Evolutionary conservation across 2,888 invertebrate genomes (phyloP).

Genomic region (Drosophila pseudotakahashii): DNA sequence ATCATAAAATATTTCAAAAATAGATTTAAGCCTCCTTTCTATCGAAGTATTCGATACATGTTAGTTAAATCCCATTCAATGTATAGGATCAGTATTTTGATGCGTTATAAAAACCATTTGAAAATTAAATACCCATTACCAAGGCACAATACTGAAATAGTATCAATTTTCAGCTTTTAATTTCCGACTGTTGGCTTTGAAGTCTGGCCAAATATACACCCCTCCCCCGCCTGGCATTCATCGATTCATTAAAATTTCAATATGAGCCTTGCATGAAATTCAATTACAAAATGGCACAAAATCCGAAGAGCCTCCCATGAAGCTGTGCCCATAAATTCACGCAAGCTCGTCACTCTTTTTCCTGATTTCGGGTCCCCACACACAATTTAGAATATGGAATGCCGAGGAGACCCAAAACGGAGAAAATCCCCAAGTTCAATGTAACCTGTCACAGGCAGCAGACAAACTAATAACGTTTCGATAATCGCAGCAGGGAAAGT

Average conservation of each 20-base stretch:
- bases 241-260: slow-evolving; percentile 38
- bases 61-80: too few species aligned
- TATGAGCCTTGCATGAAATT: slow-evolving; percentile 34
- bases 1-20: too few species aligned
- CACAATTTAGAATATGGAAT: slow-evolving; percentile 28
- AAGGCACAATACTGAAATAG: not conserved
- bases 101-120: too few species aligned
- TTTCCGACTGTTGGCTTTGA: slow-evolving; percentile 29
- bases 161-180: slow-evolving; percentile 13
- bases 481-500: slow-evolving; percentile 53
- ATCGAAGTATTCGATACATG: too few species aligned
- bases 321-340: slow-evolving; percentile 24
- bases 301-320: slow-evolving; percentile 4
- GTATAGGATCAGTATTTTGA: too few species aligned
- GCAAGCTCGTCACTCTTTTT: slow-evolving; percentile 19
- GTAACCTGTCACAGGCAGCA: slow-evolving; percentile 67
- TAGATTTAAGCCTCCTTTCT: too few species aligned
- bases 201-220: slow-evolving; percentile 3
- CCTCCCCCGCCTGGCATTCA: not conserved
- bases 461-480: slow-evolving; percentile 67
- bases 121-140: not conserved
- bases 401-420: slow-evolving; percentile 23
- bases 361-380: not conserved
- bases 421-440: slow-evolving; percentile 44
- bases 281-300: slow-evolving; percentile 48